Evolutionary conservation across 2,888 invertebrate species (phyloP), one percentile per base, ranked within the genome.

Genomic region (Ctena decussata): DNA sequence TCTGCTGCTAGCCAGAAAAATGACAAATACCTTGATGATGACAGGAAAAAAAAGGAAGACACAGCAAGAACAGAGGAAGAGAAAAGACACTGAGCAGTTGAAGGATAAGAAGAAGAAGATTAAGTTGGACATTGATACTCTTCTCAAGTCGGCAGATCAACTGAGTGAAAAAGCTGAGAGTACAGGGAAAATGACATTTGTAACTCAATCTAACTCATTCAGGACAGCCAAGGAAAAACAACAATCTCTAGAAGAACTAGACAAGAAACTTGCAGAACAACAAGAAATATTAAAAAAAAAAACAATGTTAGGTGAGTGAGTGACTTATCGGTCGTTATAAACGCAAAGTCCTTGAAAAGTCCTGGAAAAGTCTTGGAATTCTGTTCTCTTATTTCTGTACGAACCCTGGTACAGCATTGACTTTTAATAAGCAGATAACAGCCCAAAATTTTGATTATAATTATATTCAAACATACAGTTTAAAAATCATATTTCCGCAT

Each of bases 1-100:
- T 57, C 78, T 15, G 49, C 60, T 41, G 77, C 87, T 32, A 85
- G 88, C 44, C 49, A 69, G 11, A 82, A 69, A 35, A 85, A 85
- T 73, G 73, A 74, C 27, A 18, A 35, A 15, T 78, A 82, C 72
- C 75, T 90, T 2, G 53, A 73, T 5, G 37, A 73, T 21, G 21
- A 80, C 41, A 84, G 74, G 72, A 57, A 71, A 71, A 46, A 49
- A 21, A 70, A 70, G 27, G 57, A 57, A 32, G 35, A 65, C 65
- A 35, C 21, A 32, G 21, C 65, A 65, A 35, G 65, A 84, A 77
- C 24, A 65, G 60, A 57, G 11, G 70, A 75, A 79, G 41, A 44
- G 77, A 41, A 80, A 80, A 60, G 21, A 11, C 35, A n/a, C 35
- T 77, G 74, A 75, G n/a, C 49, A 82, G 21, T 24, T 85, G 46